Evolutionary conservation across 1,140 invertebrate species (phyloP).

Genomic region (Meteorus sp.): DNA sequence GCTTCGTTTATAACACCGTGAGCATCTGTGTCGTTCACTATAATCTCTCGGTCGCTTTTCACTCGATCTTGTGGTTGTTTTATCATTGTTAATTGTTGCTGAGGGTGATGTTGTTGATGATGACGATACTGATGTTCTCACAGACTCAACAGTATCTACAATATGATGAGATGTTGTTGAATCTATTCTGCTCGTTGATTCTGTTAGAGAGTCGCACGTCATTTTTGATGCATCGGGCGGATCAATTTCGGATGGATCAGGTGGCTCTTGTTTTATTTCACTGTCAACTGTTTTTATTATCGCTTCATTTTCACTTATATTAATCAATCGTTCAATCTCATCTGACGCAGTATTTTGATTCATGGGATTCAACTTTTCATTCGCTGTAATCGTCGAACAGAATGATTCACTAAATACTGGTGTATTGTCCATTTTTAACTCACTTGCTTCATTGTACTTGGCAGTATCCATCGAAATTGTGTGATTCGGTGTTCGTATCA

Average conservation of each 20-base stretch:
- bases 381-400: not conserved
- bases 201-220: not conserved
- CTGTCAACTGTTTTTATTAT: not conserved
- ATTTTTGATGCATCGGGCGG: not conserved
- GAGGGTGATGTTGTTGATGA: slow-evolving; percentile 18
- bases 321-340: not conserved
- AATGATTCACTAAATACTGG: slow-evolving; percentile 17
- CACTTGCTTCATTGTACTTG: slow-evolving; percentile 30
- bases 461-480: slow-evolving; percentile 36
- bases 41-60: slow-evolving; percentile 46
- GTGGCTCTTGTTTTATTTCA: slow-evolving; percentile 33
- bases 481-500: slow-evolving; percentile 28
- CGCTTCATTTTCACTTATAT: slow-evolving; percentile 2
- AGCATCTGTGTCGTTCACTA: slow-evolving; percentile 58
- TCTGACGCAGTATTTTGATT: slow-evolving; percentile 18
- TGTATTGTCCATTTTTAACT: not conserved
- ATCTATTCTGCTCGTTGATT: slow-evolving; percentile 12
- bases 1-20: slow-evolving; percentile 64
- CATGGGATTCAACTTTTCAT: not conserved
- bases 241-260: slow-evolving; percentile 18
- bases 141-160: not conserved
- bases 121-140: not conserved
- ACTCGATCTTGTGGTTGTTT: not conserved
- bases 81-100: not conserved
- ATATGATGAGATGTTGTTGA: slow-evolving; percentile 3